Conservation (phyloP, 2,888 invertebrate genomes). For the Monochamus alternatus region DNA sequence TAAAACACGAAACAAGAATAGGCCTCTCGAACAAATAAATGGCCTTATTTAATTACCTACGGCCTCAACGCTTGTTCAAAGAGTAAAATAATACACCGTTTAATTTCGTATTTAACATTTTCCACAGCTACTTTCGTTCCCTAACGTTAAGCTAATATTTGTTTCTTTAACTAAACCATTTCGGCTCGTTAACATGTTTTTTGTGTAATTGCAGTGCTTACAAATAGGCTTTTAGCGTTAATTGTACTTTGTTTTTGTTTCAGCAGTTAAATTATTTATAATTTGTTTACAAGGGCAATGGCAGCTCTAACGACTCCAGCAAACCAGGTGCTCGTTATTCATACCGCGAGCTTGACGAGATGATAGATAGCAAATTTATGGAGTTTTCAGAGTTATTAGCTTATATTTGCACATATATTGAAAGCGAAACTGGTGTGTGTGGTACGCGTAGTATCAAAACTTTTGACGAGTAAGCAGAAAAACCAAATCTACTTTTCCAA, state of each 20-base stretch:
- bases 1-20: background rate
- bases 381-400: too few species aligned
- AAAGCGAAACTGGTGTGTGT: too few species aligned
- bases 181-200: slow-evolving; percentile 6
- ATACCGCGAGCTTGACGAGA: background rate
- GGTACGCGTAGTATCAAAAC: too few species aligned
- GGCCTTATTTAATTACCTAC: slow-evolving; percentile 2
- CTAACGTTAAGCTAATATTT: slow-evolving; percentile 19
- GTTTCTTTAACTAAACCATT: slow-evolving; percentile 14
- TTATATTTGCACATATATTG: too few species aligned
- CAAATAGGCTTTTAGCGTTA: slow-evolving; percentile 28
- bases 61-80: background rate
- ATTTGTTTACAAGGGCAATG: background rate
- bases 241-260: slow-evolving; percentile 1
- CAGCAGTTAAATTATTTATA: slow-evolving; percentile 10
- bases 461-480: too few species aligned
- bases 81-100: slow-evolving; percentile 6
- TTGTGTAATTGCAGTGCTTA: slow-evolving; percentile 19
- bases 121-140: slow-evolving; percentile 12
- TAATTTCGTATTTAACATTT: slow-evolving; percentile 15
- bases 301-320: background rate
- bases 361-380: background rate
- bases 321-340: slow-evolving; percentile 9
- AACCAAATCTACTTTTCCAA: too few species aligned
- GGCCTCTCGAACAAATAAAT: background rate